Conservation (phyloP, 2,888 invertebrate species). For the Nemoura dubitans region DNA sequence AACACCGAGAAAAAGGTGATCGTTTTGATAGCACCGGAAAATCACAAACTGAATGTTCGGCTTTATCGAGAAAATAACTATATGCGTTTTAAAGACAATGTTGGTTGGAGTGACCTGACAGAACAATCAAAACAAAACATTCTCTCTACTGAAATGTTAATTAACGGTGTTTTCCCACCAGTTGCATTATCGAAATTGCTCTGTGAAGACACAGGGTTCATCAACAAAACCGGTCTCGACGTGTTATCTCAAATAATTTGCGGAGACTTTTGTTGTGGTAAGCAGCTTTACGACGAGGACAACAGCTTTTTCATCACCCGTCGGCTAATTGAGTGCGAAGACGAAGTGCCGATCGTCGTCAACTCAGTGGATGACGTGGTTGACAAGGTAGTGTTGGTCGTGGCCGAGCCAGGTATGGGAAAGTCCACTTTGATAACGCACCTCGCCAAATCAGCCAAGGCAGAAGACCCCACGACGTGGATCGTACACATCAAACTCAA, state of each 20-base stretch:
- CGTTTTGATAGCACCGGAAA: not conserved
- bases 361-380: not conserved
- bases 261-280: not conserved
- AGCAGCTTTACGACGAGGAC: too few species aligned
- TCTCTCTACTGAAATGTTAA: not conserved
- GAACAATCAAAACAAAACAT: not conserved
- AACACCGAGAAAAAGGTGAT: not conserved
- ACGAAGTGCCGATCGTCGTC: too few species aligned
- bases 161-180: not conserved
- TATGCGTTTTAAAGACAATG: not conserved
- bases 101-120: not conserved
- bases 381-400: not conserved
- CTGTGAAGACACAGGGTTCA: not conserved
- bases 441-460: not conserved
- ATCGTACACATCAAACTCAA: not conserved
- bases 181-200: not conserved
- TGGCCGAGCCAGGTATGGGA: not conserved
- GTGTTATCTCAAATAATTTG: not conserved
- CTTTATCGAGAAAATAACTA: not conserved
- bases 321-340: too few species aligned
- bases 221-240: not conserved
- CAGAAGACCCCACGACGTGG: not conserved
- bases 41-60: not conserved
- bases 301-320: too few species aligned
- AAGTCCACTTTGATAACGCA: not conserved